Conservation (phyloP, 2,797 vertebrate genomes). For the Micropoecilia bifurca region DNA sequence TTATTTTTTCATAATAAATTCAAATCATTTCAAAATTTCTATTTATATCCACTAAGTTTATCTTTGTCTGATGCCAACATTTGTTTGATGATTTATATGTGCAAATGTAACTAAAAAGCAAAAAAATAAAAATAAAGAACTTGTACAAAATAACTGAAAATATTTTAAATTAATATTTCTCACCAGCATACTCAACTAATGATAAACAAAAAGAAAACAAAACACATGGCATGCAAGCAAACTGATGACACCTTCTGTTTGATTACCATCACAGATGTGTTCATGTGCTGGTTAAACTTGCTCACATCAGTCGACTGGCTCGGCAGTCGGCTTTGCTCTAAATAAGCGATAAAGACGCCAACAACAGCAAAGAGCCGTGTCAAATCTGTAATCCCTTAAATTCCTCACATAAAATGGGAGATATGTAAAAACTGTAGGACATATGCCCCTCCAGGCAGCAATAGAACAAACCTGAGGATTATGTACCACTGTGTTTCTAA, state of each 20-base stretch:
- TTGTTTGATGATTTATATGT: neutral
- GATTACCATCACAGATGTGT: slow-evolving; percentile 34
- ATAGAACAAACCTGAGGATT: slow-evolving; percentile 60
- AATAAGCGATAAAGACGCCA: slow-evolving; percentile 54
- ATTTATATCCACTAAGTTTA: neutral
- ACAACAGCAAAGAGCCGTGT: slow-evolving; percentile 65
- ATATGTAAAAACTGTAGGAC: slow-evolving; percentile 66
- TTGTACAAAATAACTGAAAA: neutral
- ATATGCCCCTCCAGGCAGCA: slow-evolving; percentile 54
- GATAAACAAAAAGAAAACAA: slow-evolving; percentile 34
- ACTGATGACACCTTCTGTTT: slow-evolving; percentile 45
- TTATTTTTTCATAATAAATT: neutral
- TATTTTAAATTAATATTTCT: slow-evolving; percentile 13
- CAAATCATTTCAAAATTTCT: neutral
- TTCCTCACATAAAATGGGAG: slow-evolving; percentile 51
- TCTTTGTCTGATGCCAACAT: neutral
- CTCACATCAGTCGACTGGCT: slow-evolving; percentile 46
- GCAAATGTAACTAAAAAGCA: neutral
- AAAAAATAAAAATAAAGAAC: slow-evolving; percentile 5
- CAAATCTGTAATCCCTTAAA: slow-evolving; percentile 77
- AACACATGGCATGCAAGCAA: slow-evolving; percentile 47
- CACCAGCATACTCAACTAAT: slow-evolving; percentile 21
- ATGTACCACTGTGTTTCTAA: slow-evolving; percentile 69
- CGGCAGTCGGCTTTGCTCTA: slow-evolving; percentile 48
- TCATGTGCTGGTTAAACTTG: slow-evolving; percentile 5